Conservation (phyloP, 2,113 vertebrate genomes). For the Bos javanicus region DNA sequence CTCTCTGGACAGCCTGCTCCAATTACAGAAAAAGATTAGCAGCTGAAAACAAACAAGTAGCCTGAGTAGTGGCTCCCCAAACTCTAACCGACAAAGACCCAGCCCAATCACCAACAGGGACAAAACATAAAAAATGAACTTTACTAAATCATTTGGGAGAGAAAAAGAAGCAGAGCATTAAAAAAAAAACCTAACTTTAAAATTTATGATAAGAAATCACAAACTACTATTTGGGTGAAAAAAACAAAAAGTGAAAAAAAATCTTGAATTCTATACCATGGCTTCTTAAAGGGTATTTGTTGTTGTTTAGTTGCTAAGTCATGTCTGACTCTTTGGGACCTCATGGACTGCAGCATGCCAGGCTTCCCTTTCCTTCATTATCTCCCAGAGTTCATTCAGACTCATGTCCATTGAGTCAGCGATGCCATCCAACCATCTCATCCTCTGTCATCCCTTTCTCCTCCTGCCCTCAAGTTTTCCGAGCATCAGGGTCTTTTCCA, state of each 20-base stretch:
- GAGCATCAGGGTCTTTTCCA: too few relatives aligned
- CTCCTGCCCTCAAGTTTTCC: too few relatives aligned
- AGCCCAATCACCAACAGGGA: neutral
- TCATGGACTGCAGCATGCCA: too few relatives aligned
- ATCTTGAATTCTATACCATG: neutral
- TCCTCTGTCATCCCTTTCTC: too few relatives aligned
- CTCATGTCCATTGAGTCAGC: too few relatives aligned
- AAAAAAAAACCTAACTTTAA: neutral
- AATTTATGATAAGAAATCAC: neutral
- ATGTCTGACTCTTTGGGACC: too few relatives aligned
- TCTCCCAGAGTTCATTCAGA: too few relatives aligned
- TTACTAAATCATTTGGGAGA: neutral
- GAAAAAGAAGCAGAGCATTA: neutral
- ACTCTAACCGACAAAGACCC: neutral
- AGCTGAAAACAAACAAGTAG: neutral
- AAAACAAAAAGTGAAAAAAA: neutral
- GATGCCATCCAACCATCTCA: too few relatives aligned
- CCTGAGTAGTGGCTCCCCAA: neutral
- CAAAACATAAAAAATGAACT: neutral
- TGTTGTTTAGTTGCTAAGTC: slow-evolving; percentile 14
- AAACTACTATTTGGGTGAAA: neutral
- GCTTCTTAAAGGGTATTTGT: neutral
- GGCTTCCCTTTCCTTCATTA: too few relatives aligned
- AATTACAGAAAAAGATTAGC: neutral
- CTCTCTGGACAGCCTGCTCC: neutral